phyloP scores from a whole-genome alignment of 1,140 invertebrate genomes.

The Chionoecetes opilio region DNA sequence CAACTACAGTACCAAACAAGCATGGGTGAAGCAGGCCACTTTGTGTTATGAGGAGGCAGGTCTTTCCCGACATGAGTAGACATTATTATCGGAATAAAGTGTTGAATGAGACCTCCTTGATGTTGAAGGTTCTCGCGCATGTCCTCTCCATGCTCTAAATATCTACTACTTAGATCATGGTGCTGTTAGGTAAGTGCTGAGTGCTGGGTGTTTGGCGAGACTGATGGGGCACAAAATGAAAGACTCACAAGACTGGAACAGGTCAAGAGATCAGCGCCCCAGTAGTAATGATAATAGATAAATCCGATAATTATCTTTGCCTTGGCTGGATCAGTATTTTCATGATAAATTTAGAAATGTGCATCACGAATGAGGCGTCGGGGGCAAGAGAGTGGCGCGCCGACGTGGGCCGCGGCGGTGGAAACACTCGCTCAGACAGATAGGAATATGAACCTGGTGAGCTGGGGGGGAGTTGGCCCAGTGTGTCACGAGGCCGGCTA shows the following conservation, averaged over 20 bases:
- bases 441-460: slow-evolving; percentile 63
- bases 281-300: background rate
- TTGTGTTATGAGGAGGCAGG: too few species aligned
- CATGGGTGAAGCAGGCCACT: too few species aligned
- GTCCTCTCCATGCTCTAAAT: too few species aligned
- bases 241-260: background rate
- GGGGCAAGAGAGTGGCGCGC: slow-evolving; percentile 37
- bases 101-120: too few species aligned
- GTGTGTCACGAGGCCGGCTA: slow-evolving; percentile 69
- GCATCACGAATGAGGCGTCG: slow-evolving; percentile 69
- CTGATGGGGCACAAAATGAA: too few species aligned
- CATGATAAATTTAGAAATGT: slow-evolving; percentile 69
- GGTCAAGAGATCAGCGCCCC: background rate
- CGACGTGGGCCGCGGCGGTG: background rate
- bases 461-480: slow-evolving; percentile 53
- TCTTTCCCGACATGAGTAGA: too few species aligned
- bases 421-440: slow-evolving; percentile 44
- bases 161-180: too few species aligned
- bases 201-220: too few species aligned
- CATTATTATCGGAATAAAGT: too few species aligned
- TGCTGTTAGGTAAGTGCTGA: too few species aligned
- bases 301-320: background rate
- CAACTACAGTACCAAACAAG: too few species aligned
- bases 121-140: too few species aligned
- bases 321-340: background rate